These are phyloP conservation scores for Lophura nycthemera DNA, from an alignment of 2,113 vertebrate genomes.

Conservation along the genomic window DNA sequence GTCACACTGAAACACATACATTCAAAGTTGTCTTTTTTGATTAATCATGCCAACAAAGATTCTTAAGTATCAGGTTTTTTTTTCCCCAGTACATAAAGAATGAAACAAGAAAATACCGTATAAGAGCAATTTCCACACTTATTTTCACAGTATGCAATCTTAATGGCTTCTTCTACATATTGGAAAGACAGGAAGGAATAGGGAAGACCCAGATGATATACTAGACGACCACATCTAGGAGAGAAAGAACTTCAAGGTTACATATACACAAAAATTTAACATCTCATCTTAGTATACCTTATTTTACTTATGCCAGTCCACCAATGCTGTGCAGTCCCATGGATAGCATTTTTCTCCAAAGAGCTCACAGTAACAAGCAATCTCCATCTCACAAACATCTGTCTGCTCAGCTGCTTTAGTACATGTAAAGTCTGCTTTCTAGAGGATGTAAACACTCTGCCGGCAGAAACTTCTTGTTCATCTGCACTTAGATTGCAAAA, in stretches of 20 bases:
- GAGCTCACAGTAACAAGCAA: background rate
- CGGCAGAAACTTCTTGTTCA: background rate
- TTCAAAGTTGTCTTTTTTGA: background rate
- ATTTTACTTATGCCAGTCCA: background rate
- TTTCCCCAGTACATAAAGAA: background rate
- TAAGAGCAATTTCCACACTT: constrained; percentile 87
- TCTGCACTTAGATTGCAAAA: background rate
- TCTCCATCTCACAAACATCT: background rate
- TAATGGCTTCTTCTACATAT: constrained; percentile 89
- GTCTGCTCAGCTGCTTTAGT: rapidly evolving
- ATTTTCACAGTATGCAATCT: constrained; percentile 85
- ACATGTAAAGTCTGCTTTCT: background rate
- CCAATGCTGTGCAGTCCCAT: background rate
- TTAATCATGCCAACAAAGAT: background rate
- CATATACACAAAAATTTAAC: background rate
- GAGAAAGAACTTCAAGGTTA: background rate
- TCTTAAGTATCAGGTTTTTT: background rate
- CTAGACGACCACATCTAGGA: constrained; percentile 90
- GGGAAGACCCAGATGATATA: constrained; percentile 87
- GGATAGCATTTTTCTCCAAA: background rate
- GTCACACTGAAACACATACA: background rate
- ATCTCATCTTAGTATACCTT: background rate
- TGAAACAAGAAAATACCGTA: constrained; percentile 75
- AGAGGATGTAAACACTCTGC: rapidly evolving
- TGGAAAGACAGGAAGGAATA: constrained; percentile 84